Evolutionary conservation across 2,888 invertebrate genomes (phyloP).

Genomic region (Caradrina clavipalpis): DNA sequence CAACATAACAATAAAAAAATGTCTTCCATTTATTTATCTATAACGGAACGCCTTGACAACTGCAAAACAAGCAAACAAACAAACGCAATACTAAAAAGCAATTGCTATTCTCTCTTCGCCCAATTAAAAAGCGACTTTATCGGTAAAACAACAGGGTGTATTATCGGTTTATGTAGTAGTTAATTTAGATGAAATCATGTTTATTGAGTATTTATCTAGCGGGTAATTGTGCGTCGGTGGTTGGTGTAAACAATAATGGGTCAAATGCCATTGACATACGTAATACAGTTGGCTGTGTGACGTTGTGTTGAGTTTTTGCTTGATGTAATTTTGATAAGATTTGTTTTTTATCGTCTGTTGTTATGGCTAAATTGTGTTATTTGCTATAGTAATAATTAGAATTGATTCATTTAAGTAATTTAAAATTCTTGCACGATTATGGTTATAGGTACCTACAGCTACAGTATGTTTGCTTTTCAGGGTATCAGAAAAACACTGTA

Average conservation of each 20-base stretch:
- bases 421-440: too few species aligned
- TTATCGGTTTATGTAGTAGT: conserved; percentile 49
- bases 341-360: conserved; percentile 8
- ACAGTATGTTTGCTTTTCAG: too few species aligned
- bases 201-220: conserved; percentile 72
- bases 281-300: conserved; percentile 65
- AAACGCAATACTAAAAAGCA: conserved; percentile 67
- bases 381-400: too few species aligned
- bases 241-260: conserved; percentile 73
- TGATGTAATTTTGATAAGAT: conserved; percentile 24
- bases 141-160: conserved; percentile 54
- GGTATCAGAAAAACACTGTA: too few species aligned
- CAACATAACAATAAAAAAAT: conserved; percentile 2
- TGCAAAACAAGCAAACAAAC: conserved; percentile 63
- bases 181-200: conserved; percentile 71
- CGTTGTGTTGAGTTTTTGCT: conserved; percentile 54
- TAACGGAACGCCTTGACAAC: conserved; percentile 63
- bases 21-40: conserved; percentile 37
- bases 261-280: conserved; percentile 76
- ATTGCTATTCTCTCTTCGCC: conserved; percentile 48
- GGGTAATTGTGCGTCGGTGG: conserved; percentile 64
- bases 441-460: too few species aligned
- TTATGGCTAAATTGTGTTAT: conserved; percentile 3
- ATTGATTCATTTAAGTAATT: too few species aligned
- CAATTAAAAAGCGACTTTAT: conserved; percentile 66